Evolutionary conservation across 2,888 invertebrate species (phyloP).

Genomic region (Andrena minutula): DNA sequence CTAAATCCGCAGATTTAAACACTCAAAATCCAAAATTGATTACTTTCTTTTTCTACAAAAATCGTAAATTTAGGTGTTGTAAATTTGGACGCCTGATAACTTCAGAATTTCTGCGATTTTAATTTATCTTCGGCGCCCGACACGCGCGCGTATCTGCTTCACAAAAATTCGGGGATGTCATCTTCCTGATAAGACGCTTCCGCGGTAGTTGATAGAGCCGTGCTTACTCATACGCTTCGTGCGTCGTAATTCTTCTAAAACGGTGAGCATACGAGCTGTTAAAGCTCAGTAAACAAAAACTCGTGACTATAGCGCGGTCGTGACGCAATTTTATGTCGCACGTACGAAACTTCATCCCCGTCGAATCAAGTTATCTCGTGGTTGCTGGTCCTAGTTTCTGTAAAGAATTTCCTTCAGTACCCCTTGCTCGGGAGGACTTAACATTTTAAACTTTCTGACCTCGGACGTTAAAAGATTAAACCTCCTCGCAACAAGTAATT

Average conservation of each 20-base stretch:
- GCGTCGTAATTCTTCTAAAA: not conserved
- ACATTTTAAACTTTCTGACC: not conserved
- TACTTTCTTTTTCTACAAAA: too few species aligned
- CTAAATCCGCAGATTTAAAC: not conserved
- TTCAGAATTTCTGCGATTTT: conserved; percentile 13
- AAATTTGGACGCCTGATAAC: not conserved
- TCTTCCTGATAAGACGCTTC: conserved; percentile 68
- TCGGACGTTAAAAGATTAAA: conserved; percentile 13
- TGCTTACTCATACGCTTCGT: conserved; percentile 51
- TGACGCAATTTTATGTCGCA: conserved; percentile 12
- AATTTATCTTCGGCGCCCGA: conserved; percentile 23
- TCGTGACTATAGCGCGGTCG: not conserved
- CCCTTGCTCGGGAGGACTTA: conserved; percentile 3
- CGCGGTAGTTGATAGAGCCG: conserved; percentile 56
- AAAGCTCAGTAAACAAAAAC: not conserved
- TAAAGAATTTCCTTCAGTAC: not conserved
- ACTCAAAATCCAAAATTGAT: too few species aligned
- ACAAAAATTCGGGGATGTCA: conserved; percentile 66
- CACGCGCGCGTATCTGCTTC: conserved; percentile 15
- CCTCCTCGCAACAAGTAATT: conserved; percentile 7
- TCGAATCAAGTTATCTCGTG: not conserved
- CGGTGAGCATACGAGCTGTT: not conserved
- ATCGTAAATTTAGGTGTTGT: too few species aligned
- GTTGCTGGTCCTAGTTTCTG: not conserved
- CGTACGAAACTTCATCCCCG: conserved; percentile 6